These are phyloP conservation scores for Hippocampus abdominalis DNA, from an alignment of 2,113 vertebrate genomes.

Conservation along the genomic window DNA sequence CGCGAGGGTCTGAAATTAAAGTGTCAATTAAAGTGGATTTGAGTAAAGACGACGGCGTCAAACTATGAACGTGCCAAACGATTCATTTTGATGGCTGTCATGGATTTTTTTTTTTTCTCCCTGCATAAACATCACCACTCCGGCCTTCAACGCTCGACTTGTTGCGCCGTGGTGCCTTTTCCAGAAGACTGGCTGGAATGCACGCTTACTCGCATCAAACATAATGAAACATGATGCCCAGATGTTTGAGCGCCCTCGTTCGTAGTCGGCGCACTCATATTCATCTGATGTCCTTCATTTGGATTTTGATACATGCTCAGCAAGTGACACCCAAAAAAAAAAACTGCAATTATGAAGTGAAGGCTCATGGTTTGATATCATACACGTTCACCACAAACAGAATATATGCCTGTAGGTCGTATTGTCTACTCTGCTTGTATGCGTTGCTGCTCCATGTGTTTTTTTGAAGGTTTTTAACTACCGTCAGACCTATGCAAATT, in stretches of 20 bases:
- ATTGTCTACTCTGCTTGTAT: no score
- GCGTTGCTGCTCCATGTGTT: no score
- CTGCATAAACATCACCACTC: background rate
- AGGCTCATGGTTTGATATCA: no score
- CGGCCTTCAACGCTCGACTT: background rate
- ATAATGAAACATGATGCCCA: slow-evolving; percentile 8
- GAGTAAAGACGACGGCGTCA: slow-evolving; percentile 7
- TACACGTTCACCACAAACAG: no score
- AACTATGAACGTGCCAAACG: background rate
- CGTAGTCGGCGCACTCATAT: background rate
- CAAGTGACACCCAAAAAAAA: background rate
- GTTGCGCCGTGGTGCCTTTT: background rate
- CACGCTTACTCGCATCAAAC: background rate
- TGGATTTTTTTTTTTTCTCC: background rate
- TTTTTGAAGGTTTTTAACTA: no score
- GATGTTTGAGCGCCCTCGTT: slow-evolving; percentile 2
- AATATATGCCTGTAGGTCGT: no score
- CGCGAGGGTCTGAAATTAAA: background rate
- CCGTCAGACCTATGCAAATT: no score
- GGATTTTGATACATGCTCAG: background rate
- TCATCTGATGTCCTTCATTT: background rate
- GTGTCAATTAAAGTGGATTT: slow-evolving; percentile 10
- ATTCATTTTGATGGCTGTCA: background rate
- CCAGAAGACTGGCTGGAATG: background rate
- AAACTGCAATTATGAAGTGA: background rate